Base-by-base conservation (phyloP, 2,797 vertebrate genomes). In the Melanotaenia boesemani region DNA sequence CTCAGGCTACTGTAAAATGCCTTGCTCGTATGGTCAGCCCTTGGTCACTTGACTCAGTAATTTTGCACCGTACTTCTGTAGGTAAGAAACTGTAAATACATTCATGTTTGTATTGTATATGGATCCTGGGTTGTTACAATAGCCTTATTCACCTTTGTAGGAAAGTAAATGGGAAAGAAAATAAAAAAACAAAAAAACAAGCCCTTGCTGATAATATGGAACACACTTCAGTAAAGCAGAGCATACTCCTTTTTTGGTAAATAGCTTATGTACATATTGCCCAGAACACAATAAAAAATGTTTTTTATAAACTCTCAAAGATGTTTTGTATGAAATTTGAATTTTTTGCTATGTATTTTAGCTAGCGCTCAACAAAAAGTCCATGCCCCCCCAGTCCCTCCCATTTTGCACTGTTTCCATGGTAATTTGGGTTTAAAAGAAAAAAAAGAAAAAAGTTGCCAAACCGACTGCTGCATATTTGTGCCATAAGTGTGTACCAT, bases 271-370 rank as follows among this genome's bases (percentile, higher is more conserved):
- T 99, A 99, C 95, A 99, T 99, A 99, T 93, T 94, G 95, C 96
- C 94, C 83, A 90, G 85, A 93, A 93, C 90, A 92, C 92, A 91
- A 94, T 93, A 91, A 92, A 67, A 91, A 93, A 90, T 69, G 94
- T 96, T 97, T 96, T 98, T 98, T 97, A 97, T 96, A 96, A 97
- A 97, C 96, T 97, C 97, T 93, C 94, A 96, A 97, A 97, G 96
- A 98, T 97, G 97, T 99, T 99, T 99, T 99, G 97, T 99, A 99
- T 97, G 99, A 97, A 99, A 98, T 98, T 95, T 96, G 96, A 96
- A 97, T 97, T 98, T 95, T 96, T 99, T 98, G 97, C 97, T 96
- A 98, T 98, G 97, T 99, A 99, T 99, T 99, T 96, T 99, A 99
- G 97, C 97, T 99, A 99, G 96, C 96, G 96, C 97, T 97, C 97